A percentile compares a stretch with the other conserved stretches of the same genome.
phyloP scores from a whole-genome alignment of 2,113 vertebrate genomes.

The Vimba vimba region DNA sequence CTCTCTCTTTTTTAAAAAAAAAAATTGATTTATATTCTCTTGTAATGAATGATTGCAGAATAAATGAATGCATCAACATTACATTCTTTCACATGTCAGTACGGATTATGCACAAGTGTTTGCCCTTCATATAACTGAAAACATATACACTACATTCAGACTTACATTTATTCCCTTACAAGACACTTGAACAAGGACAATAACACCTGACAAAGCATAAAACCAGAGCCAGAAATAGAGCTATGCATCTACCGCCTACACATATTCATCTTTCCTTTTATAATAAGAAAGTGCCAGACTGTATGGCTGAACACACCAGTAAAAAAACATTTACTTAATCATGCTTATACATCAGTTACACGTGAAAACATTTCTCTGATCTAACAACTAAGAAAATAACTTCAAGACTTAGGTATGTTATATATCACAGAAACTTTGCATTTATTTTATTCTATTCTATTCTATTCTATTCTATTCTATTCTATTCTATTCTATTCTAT shows the following conservation, averaged over 20 bases:
- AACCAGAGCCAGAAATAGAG: conserved; percentile 15
- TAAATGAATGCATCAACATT: background rate
- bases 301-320: background rate
- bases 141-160: background rate
- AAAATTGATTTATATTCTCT: background rate
- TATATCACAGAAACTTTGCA: background rate
- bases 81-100: background rate
- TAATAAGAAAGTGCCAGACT: background rate
- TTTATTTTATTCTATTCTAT: background rate
- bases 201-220: conserved; percentile 5
- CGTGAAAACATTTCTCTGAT: background rate
- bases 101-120: background rate
- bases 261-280: background rate
- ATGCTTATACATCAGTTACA: background rate
- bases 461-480: too few species aligned
- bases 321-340: background rate
- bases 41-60: background rate
- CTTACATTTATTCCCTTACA: background rate
- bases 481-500: too few species aligned
- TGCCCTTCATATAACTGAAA: background rate
- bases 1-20: too few species aligned
- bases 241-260: background rate
- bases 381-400: too few species aligned
- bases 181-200: background rate
- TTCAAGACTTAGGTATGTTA: background rate